A percentile compares a stretch with the other conserved stretches of the same genome.
These are phyloP conservation scores for Zaprionus obscuricornis DNA, from an alignment of 2,888 invertebrate species.

Conservation along the genomic window DNA sequence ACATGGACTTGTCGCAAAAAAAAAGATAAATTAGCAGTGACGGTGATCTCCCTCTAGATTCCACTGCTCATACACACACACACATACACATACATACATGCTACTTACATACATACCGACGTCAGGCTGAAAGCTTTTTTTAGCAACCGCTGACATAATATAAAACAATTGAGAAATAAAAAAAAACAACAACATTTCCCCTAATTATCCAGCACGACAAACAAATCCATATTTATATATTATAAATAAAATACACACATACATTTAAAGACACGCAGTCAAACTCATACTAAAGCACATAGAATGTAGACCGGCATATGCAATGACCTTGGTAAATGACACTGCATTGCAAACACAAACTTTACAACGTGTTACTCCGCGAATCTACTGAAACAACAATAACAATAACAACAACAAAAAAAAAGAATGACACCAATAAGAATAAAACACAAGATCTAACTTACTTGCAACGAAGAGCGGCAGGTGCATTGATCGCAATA, in stretches of 20 bases:
- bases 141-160: conserved; percentile 66
- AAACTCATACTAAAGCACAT: not conserved
- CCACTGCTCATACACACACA: too few species aligned
- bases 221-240: conserved; percentile 3
- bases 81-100: too few species aligned
- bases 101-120: too few species aligned
- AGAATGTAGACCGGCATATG: conserved; percentile 55
- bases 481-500: conserved; percentile 44
- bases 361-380: conserved; percentile 45
- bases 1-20: too few species aligned
- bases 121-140: too few species aligned
- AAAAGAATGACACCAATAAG: conserved; percentile 11
- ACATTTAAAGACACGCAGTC: too few species aligned
- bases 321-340: conserved; percentile 74
- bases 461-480: conserved; percentile 61
- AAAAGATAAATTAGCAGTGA: too few species aligned
- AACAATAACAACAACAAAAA: not conserved
- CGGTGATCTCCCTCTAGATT: too few species aligned
- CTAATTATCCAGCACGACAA: conserved; percentile 24
- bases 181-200: conserved; percentile 12
- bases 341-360: conserved; percentile 48
- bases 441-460: conserved; percentile 19
- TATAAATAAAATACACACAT: conserved; percentile 11
- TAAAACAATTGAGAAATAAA: conserved; percentile 15
- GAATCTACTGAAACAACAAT: conserved; percentile 14